phyloP scores from a whole-genome alignment of 2,888 invertebrate species.

The Dryococelus australis region DNA sequence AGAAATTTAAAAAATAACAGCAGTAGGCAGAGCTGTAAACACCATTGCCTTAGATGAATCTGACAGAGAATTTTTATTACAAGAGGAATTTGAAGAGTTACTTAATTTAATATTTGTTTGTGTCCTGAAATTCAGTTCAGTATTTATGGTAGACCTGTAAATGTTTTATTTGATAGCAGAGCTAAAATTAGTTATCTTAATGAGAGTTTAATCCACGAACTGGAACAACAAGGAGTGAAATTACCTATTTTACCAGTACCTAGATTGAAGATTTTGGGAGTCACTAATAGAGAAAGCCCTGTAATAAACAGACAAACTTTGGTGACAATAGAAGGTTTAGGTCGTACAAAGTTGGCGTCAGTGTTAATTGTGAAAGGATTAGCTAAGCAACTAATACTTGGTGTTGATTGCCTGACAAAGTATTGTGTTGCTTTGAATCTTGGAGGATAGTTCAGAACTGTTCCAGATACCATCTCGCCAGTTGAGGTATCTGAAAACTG shows the following conservation, averaged over 20 bases:
- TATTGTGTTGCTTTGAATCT: background rate
- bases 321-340: background rate
- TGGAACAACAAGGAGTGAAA: background rate
- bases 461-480: background rate
- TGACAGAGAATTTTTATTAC: too few relatives aligned
- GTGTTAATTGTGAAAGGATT: background rate
- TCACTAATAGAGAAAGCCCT: background rate
- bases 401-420: background rate
- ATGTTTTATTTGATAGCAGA: background rate
- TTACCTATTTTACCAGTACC: background rate
- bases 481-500: background rate
- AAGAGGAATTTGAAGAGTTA: too few relatives aligned
- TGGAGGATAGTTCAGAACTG: background rate
- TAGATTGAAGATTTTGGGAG: background rate
- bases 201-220: background rate
- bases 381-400: background rate
- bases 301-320: background rate
- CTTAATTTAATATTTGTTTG: too few relatives aligned
- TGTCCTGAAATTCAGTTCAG: too few relatives aligned
- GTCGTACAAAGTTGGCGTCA: background rate
- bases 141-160: too few relatives aligned
- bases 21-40: too few relatives aligned
- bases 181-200: background rate
- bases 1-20: too few relatives aligned
- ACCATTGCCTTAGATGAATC: too few relatives aligned